Base-by-base conservation (phyloP, 2,113 vertebrate genomes). In the Nycticebus coucang region DNA sequence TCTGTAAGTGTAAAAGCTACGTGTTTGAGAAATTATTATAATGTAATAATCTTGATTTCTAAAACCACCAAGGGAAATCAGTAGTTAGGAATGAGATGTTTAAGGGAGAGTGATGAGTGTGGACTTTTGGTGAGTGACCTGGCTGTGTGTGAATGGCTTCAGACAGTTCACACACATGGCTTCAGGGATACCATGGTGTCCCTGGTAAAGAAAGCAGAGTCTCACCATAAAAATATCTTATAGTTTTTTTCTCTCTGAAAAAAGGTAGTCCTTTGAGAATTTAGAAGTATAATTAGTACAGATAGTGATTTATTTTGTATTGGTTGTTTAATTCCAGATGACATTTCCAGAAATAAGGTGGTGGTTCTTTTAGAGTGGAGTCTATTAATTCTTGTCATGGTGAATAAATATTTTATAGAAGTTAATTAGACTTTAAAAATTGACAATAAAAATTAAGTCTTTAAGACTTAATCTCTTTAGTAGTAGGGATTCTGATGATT, bases 31-130 rank as follows among this genome's bases (percentile, higher is more conserved):
- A 91, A 66, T 95, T 41, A 92, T n/a, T 95, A 60, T 55, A 71
- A 86, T 77, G 2, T 94, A 53, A 60, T 91, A 95, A 74, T 89
- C 57, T 28, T 79, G 33, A 92, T 95, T 96, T 94, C 24, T 87
- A 80, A 94, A 94, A 55, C 35, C 75, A 82, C 18, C 9, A 33
- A 79, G 57, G 77, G 64, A 74, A 93, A 83, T 68, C 37, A 87
- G 8, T 87, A 77, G 64, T 87, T 82, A 93, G 22, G 62, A 84
- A 37, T 87, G 87, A 91, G 57, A 37, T 87, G 60, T 72, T 79
- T 96, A n/a, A 80, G 19, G 24, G 57, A 75, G 35, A 71, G 21
- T 74, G 17, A 33, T 1, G 45, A 59, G 59, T 85, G 18, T 94
- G 24, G 66, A 69, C 41, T 75, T 75, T 84, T 60, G 26, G 66